Evolutionary conservation across 2,888 invertebrate species (phyloP).

Genomic region (Drosophila yooni): DNA sequence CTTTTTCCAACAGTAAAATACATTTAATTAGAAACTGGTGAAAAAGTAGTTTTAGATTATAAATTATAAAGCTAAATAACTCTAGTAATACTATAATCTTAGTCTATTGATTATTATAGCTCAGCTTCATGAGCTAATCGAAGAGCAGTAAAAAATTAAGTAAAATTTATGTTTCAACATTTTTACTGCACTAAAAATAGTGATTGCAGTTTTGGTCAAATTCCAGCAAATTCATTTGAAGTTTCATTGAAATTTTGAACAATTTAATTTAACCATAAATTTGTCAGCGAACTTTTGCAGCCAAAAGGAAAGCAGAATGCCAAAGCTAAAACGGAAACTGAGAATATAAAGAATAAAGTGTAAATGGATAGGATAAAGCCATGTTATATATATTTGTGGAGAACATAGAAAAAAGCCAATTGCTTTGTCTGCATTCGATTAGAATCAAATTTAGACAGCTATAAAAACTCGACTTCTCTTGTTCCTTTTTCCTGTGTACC

Average conservation of each 20-base stretch:
- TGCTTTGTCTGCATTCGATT: constrained; percentile 45
- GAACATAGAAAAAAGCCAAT: constrained; percentile 35
- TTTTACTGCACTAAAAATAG: neutral
- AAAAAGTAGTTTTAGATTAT: neutral
- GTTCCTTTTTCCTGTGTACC: constrained; percentile 1
- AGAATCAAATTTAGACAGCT: constrained; percentile 30
- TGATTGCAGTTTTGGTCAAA: neutral
- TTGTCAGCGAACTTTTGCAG: neutral
- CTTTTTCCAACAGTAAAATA: neutral
- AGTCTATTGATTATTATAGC: neutral
- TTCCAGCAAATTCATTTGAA: neutral
- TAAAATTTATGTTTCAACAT: neutral
- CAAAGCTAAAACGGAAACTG: neutral
- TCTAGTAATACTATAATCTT: neutral
- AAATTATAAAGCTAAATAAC: neutral
- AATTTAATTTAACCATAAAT: neutral
- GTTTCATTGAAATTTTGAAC: neutral
- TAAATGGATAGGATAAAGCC: neutral
- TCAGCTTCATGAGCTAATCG: neutral
- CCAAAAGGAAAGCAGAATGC: neutral
- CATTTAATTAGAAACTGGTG: neutral
- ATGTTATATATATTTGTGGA: neutral
- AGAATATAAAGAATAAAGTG: neutral
- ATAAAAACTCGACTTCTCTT: constrained; percentile 28
- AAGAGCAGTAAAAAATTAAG: neutral